These are phyloP conservation scores for Dipodomys ordii DNA, from an alignment of 2,113 vertebrate genomes.

Conservation along the genomic window DNA sequence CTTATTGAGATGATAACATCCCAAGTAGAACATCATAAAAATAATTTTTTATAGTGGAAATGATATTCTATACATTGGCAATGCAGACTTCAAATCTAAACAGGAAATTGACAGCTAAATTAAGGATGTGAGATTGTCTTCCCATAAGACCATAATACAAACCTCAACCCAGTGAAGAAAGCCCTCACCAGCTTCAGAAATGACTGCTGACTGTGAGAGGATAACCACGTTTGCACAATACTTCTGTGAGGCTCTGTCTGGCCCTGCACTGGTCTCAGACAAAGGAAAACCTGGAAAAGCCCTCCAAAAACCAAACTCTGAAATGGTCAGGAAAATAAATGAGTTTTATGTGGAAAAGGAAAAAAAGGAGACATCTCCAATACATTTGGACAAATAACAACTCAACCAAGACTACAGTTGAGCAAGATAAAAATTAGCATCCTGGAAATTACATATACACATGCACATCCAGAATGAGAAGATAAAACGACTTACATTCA, in stretches of 20 bases:
- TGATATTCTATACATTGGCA: not conserved
- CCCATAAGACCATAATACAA: not conserved
- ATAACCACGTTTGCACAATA: not conserved
- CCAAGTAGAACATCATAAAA: not conserved
- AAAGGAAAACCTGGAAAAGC: not conserved
- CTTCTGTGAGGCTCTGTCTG: not conserved
- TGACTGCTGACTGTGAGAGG: not conserved
- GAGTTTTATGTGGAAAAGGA: not conserved
- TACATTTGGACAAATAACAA: not conserved
- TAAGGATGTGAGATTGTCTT: not conserved
- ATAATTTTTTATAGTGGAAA: not conserved
- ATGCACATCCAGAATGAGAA: not conserved
- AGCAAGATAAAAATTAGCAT: slow-evolving; percentile 23
- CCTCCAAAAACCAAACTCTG: not conserved
- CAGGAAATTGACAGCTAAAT: not conserved
- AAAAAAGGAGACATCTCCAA: not conserved
- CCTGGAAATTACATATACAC: not conserved
- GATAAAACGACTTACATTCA: not conserved
- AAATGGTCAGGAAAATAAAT: not conserved
- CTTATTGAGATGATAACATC: not conserved
- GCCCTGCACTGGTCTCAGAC: not conserved
- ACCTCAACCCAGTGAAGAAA: not conserved
- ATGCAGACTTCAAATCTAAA: not conserved
- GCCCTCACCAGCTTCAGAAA: not conserved
- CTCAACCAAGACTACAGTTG: not conserved